Percentiles rank a stretch among this genome's conserved stretches.
These are phyloP conservation scores for Herpetotheres cachinnans DNA, from an alignment of 2,113 vertebrate genomes.

Conservation along the genomic window DNA sequence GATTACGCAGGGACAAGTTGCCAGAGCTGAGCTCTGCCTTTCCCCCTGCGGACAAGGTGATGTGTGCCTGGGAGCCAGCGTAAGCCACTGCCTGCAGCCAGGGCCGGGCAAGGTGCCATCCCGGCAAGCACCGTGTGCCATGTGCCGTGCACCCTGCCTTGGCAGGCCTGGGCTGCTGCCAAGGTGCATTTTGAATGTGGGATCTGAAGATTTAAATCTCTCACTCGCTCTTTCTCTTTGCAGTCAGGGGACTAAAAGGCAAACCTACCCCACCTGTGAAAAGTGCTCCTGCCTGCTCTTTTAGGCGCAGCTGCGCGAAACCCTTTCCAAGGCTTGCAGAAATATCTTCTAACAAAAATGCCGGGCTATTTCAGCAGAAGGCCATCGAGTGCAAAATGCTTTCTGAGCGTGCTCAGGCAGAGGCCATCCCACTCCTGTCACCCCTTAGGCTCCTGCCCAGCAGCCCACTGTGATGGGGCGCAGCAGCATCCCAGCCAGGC, in stretches of 20 bases:
- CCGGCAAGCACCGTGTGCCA: not conserved
- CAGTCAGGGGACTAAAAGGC: not conserved
- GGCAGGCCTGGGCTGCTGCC: not conserved
- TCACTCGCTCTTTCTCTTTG: rapidly evolving
- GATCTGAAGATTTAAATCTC: not conserved
- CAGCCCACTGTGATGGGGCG: not conserved
- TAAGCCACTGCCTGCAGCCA: not conserved
- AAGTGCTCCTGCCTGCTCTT: not conserved
- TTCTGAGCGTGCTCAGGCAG: not conserved
- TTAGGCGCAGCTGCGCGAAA: rapidly evolving
- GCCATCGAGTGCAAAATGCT: not conserved
- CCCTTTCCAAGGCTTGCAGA: not conserved
- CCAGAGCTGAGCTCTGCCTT: not conserved
- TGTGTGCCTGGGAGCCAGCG: not conserved
- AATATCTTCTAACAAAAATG: not conserved
- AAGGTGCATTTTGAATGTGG: not conserved
- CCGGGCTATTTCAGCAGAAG: not conserved
- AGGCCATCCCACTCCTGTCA: not conserved
- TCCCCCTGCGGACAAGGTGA: rapidly evolving
- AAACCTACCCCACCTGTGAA: not conserved
- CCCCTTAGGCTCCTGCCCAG: not conserved
- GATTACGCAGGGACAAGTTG: not conserved
- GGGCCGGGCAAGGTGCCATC: not conserved
- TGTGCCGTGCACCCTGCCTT: not conserved
- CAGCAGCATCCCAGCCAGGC: not conserved